A percentile compares a stretch with the other conserved stretches of the same genome.
Evolutionary conservation across 2,113 vertebrate genomes (phyloP).

Genomic region (Panurus biarmicus): DNA sequence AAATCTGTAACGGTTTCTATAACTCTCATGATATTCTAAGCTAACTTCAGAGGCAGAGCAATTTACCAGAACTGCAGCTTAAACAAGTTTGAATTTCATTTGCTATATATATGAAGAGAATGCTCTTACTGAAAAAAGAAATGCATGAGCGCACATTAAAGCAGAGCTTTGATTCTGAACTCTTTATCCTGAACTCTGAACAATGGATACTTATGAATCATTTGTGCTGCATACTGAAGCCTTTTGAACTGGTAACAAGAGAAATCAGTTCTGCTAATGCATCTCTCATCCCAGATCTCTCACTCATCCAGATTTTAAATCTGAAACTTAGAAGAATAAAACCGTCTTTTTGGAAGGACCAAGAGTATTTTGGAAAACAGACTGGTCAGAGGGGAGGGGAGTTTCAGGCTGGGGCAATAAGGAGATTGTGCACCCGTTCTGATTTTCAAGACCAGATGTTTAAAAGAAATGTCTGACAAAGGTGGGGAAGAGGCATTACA

Average conservation of each 20-base stretch:
- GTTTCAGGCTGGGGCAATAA: slow-evolving; percentile 7
- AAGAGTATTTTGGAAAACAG: slow-evolving; percentile 45
- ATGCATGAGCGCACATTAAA: slow-evolving; percentile 67
- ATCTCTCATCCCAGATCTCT: slow-evolving; percentile 62
- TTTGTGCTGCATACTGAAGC: slow-evolving; percentile 69
- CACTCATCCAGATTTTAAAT: slow-evolving; percentile 66
- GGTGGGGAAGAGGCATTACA: neutral
- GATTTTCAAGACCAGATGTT: neutral
- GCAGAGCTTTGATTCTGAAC: slow-evolving; percentile 69
- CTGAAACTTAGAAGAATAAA: slow-evolving; percentile 61
- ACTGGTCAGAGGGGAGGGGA: neutral
- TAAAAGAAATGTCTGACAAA: neutral
- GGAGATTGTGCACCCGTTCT: neutral
- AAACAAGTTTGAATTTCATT: slow-evolving; percentile 68
- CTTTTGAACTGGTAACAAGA: slow-evolving; percentile 73
- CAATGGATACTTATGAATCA: slow-evolving; percentile 74
- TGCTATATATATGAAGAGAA: slow-evolving; percentile 65
- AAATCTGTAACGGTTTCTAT: slow-evolving; percentile 52
- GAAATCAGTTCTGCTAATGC: slow-evolving; percentile 73
- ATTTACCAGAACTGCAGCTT: slow-evolving; percentile 67
- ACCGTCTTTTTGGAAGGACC: slow-evolving; percentile 20
- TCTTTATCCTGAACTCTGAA: slow-evolving; percentile 72
- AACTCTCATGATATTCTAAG: slow-evolving; percentile 61
- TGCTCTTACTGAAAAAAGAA: slow-evolving; percentile 64
- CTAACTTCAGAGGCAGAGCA: slow-evolving; percentile 61